A percentile compares a stretch with the other conserved stretches of the same genome.
These are phyloP conservation scores for Medauroidea extradentata DNA, from an alignment of 1,140 invertebrate species.

Conservation along the genomic window DNA sequence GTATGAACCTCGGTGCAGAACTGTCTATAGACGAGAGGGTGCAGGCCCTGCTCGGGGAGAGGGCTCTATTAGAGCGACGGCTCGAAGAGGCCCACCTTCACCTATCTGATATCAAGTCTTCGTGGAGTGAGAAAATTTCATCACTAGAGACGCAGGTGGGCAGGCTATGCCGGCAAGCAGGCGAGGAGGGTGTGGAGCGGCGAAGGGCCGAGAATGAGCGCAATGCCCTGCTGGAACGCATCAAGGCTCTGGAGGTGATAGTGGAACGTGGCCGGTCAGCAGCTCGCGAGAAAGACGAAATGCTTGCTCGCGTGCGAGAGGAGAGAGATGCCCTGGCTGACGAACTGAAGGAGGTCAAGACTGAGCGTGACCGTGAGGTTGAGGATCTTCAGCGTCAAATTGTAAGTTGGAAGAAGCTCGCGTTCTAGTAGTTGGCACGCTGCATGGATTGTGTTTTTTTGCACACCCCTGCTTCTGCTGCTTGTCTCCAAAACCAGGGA, in stretches of 20 bases:
- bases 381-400: constrained; percentile 57
- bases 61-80: constrained; percentile 65
- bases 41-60: constrained; percentile 49
- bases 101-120: constrained; percentile 80
- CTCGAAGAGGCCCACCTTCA: constrained; percentile 80
- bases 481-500: no score
- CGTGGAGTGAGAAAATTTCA: constrained; percentile 84
- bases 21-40: constrained; percentile 55
- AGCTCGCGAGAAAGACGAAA: constrained; percentile 64
- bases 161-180: constrained; percentile 70
- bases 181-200: constrained; percentile 72
- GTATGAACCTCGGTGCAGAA: constrained; percentile 31
- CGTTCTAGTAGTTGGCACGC: background rate
- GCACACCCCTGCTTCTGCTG: no score
- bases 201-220: constrained; percentile 67
- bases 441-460: no score
- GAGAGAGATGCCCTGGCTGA: constrained; percentile 59
- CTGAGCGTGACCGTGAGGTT: constrained; percentile 58
- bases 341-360: constrained; percentile 55
- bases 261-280: constrained; percentile 65
- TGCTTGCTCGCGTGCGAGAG: constrained; percentile 55
- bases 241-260: constrained; percentile 60
- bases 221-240: constrained; percentile 56
- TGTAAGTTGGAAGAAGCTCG: constrained; percentile 46
- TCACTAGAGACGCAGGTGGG: constrained; percentile 74